Percentiles rank a stretch among this genome's conserved stretches.
These are phyloP conservation scores for Microtus montanus DNA, from an alignment of 2,113 vertebrate genomes.

Conservation along the genomic window DNA sequence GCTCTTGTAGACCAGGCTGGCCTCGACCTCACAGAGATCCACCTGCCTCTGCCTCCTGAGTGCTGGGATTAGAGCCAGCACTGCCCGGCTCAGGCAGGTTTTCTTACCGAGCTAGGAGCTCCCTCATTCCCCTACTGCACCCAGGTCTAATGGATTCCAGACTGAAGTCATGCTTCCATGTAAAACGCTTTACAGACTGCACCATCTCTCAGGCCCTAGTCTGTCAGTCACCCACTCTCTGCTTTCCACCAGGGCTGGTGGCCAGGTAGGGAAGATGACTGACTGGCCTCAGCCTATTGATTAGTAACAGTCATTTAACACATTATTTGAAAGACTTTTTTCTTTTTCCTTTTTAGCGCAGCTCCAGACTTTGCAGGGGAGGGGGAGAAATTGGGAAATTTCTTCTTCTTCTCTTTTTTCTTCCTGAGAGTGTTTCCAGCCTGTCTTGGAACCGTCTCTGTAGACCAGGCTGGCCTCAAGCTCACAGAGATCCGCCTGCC, in stretches of 20 bases:
- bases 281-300: not conserved
- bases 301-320: not conserved
- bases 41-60: too few species aligned
- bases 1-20: too few species aligned
- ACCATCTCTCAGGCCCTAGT: not conserved
- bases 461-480: too few species aligned
- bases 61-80: too few species aligned
- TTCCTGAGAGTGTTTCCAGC: too few species aligned
- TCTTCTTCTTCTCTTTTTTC: too few species aligned
- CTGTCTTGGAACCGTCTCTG: too few species aligned
- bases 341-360: not conserved
- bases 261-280: not conserved
- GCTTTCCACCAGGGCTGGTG: not conserved
- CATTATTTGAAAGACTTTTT: not conserved
- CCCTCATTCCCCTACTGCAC: not conserved
- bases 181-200: not conserved
- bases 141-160: not conserved
- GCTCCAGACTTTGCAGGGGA: not conserved
- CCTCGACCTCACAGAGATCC: too few species aligned
- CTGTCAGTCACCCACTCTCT: not conserved
- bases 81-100: not conserved
- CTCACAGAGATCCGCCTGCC: too few species aligned
- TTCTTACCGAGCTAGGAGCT: not conserved
- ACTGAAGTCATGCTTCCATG: not conserved
- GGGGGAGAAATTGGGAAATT: too few species aligned